Evolutionary conservation across 1,140 invertebrate species (phyloP).

Genomic region (Oedothorax gibbosus): DNA sequence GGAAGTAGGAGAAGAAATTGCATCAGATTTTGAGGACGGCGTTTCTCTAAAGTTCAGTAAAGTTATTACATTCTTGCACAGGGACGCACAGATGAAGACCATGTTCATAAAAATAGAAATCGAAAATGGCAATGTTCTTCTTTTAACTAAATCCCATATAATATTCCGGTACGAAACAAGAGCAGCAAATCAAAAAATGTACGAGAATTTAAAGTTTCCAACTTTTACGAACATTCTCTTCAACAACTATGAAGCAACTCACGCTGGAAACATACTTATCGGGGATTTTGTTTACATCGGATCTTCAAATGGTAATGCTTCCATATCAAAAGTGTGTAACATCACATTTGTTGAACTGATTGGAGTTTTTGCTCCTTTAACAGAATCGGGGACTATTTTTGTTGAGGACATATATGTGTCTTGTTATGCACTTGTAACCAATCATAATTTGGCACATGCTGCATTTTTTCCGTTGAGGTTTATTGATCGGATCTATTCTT

Average conservation of each 20-base stretch:
- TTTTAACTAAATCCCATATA: constrained; percentile 87
- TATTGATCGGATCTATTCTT: constrained; percentile 63
- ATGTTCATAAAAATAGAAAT: constrained; percentile 75
- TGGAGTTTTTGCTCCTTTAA: constrained; percentile 91
- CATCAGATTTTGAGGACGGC: constrained; percentile 76
- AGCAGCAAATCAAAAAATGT: too few species aligned
- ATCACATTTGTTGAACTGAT: neutral
- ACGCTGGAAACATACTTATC: constrained; percentile 73
- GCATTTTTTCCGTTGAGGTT: constrained; percentile 83
- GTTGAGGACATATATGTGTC: constrained; percentile 91
- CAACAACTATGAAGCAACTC: constrained; percentile 70
- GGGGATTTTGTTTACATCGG: constrained; percentile 67
- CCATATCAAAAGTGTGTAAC: neutral
- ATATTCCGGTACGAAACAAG: constrained; percentile 68
- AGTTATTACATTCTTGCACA: constrained; percentile 89
- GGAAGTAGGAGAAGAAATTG: constrained; percentile 81
- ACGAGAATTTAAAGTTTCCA: too few species aligned
- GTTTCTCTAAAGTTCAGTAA: constrained; percentile 82
- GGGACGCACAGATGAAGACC: constrained; percentile 72
- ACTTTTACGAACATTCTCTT: too few species aligned
- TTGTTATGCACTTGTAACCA: constrained; percentile 92
- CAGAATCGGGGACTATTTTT: constrained; percentile 86
- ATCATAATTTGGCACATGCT: constrained; percentile 84
- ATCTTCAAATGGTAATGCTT: neutral
- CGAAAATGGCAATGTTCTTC: constrained; percentile 77